phyloP scores from a whole-genome alignment of 2,797 vertebrate species.

The Fringilla coelebs region DNA sequence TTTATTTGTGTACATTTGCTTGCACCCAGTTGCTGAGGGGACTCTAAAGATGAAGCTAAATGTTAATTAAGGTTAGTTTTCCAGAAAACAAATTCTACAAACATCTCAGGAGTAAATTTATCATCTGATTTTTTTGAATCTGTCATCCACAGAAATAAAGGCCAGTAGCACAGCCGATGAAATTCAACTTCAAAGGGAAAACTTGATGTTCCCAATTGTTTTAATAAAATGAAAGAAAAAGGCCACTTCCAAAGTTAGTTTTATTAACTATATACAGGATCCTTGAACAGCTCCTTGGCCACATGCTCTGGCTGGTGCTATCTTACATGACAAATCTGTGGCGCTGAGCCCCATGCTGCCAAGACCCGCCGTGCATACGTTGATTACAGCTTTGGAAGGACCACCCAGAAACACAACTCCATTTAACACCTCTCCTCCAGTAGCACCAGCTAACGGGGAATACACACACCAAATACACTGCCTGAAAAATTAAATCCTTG shows the following conservation, averaged over 20 bases:
- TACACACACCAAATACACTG: not conserved
- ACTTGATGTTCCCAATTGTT: not conserved
- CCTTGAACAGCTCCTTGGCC: not conserved
- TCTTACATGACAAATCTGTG: not conserved
- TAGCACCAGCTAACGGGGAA: not conserved
- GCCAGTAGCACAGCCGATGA: not conserved
- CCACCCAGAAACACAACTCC: slow-evolving; percentile 17
- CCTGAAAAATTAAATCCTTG: slow-evolving; percentile 21
- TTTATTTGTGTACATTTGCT: not conserved
- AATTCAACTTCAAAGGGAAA: slow-evolving; percentile 22
- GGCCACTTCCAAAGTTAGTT: not conserved
- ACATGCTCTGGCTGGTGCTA: not conserved
- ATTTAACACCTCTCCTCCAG: not conserved
- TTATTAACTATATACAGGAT: not conserved
- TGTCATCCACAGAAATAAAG: not conserved
- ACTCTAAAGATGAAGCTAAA: slow-evolving; percentile 35
- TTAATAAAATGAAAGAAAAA: not conserved
- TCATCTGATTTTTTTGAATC: not conserved
- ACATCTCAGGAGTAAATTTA: slow-evolving; percentile 37
- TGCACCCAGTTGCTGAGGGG: slow-evolving; percentile 25
- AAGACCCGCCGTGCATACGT: accelerated
- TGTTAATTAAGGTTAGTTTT: slow-evolving; percentile 43
- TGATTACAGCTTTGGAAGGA: not conserved
- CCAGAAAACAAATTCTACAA: not conserved
- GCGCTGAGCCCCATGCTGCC: not conserved